phyloP scores from a whole-genome alignment of 2,888 invertebrate genomes.

The Lasioglossum calceatum region DNA sequence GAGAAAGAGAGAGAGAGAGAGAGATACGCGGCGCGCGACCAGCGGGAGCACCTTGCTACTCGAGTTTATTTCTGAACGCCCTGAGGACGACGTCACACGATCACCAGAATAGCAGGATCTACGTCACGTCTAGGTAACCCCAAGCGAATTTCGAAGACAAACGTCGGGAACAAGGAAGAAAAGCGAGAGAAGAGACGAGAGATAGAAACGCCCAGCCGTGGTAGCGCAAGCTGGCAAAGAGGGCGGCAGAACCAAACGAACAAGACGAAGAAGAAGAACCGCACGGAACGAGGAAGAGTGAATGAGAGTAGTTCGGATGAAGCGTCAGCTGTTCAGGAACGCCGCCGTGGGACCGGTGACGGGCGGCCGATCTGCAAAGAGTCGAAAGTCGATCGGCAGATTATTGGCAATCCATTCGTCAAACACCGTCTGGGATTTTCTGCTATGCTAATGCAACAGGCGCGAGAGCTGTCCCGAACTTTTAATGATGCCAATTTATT shows the following conservation, averaged over 20 bases:
- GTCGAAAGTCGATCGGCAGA: not conserved
- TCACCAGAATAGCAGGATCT: conserved; percentile 69
- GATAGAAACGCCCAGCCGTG: not conserved
- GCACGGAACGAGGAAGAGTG: conserved; percentile 14
- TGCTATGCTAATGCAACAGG: conserved; percentile 37
- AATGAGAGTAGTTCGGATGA: conserved; percentile 31
- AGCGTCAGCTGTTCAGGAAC: conserved; percentile 62
- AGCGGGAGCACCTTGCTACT: conserved; percentile 61
- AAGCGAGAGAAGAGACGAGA: not conserved
- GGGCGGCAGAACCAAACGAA: not conserved
- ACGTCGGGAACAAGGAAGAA: conserved; percentile 35
- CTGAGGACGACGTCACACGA: conserved; percentile 68
- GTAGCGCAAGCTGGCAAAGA: not conserved
- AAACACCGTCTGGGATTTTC: conserved; percentile 34
- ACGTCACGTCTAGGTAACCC: conserved; percentile 71
- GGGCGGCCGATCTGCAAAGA: conserved; percentile 40
- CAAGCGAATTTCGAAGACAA: conserved; percentile 60
- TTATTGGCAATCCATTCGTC: conserved; percentile 52
- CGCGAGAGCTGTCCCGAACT: conserved; percentile 19
- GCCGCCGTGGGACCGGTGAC: conserved; percentile 33
- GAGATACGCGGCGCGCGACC: conserved; percentile 25
- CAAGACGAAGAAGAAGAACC: not conserved
- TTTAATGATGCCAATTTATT: conserved; percentile 56
- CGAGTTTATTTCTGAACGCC: conserved; percentile 68
- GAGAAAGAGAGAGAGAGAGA: conserved; percentile 44